Base-by-base conservation (phyloP, 2,888 invertebrate species). In the Lochmaea capreae region DNA sequence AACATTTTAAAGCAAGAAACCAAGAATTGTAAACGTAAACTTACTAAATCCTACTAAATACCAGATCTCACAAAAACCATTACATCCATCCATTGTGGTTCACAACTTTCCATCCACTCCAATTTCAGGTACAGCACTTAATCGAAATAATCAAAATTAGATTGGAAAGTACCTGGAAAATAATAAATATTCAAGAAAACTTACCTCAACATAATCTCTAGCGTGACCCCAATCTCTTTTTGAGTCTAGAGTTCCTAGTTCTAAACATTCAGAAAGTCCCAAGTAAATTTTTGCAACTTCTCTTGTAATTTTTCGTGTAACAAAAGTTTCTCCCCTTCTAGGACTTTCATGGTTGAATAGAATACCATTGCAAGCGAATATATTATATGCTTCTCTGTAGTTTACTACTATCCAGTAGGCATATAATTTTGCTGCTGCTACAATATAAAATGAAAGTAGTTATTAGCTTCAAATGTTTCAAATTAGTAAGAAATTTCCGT, bases 211-310 rank as follows among this genome's bases (percentile, higher is more conserved):
- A 86, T 97, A 98, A 88, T 98, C 98, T 87, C 92, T 95, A 1
- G 97, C 97, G 87, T 97, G 97, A 8, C 99, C 99, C 99, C 99
- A 99, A 87, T 99, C 99, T 83, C 99, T 90, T 85, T 95, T 94
- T 16, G 99, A 95, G 87, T 98, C 97, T 83, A 99, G 88, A 86
- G 97, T 98, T 18, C 99, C 99, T 73, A 99, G 89, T 85, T 98
- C 97, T 69, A 99, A 88, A 76, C 88, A 90, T 75, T 96, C 93
- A 86, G 97, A 92, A 75, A 96, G 92, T 0, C 97, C 97, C 10
- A 98, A 90, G 72, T 92, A 91, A 81, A 99, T 99, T 89, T 99
- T 99, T 10, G 99, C 97, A 26, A 99, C 98, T 1, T 96, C 97
- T 54, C 99, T 90, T 0, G 99, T 99, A 77, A 99, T 97, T 89